Evolutionary conservation across 2,113 vertebrate species (phyloP).

Genomic region (Chascanopsetta lugubris): DNA sequence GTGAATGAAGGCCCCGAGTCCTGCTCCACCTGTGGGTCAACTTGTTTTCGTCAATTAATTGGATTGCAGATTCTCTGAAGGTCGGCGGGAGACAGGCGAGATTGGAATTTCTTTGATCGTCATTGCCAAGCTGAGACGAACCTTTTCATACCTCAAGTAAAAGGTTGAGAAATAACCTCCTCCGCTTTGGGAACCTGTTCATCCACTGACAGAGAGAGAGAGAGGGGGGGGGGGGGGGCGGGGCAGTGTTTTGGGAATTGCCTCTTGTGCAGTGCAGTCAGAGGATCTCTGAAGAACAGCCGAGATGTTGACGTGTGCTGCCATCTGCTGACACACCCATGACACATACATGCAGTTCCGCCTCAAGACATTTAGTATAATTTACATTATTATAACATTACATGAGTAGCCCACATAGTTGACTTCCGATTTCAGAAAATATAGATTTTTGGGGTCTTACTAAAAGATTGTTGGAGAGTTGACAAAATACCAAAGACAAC

Average conservation of each 20-base stretch:
- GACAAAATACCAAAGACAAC: too few relatives aligned
- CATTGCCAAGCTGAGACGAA: slow-evolving; percentile 19
- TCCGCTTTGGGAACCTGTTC: not conserved
- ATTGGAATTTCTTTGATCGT: slow-evolving; percentile 53
- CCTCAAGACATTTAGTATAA: not conserved
- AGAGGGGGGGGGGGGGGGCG: too few relatives aligned
- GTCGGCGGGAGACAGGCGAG: slow-evolving; percentile 20
- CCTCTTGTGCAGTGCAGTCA: not conserved
- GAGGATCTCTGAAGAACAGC: not conserved
- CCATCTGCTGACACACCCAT: slow-evolving; percentile 61
- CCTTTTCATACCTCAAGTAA: slow-evolving; percentile 12
- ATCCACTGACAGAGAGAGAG: not conserved
- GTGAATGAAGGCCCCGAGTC: slow-evolving; percentile 23
- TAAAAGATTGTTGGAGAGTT: too few relatives aligned
- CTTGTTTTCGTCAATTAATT: slow-evolving; percentile 55
- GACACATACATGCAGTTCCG: not conserved
- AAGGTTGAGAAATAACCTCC: slow-evolving; percentile 25
- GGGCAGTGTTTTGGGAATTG: not conserved
- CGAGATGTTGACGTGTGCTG: slow-evolving; percentile 50
- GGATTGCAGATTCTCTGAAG: slow-evolving; percentile 51
- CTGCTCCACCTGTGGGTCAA: slow-evolving; percentile 40
- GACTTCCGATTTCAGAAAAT: too few relatives aligned
- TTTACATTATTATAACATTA: not conserved
- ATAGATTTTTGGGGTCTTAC: too few relatives aligned
- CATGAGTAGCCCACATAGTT: too few relatives aligned